Conservation (phyloP, 2,888 invertebrate species). For the Ditula angustiorana region DNA sequence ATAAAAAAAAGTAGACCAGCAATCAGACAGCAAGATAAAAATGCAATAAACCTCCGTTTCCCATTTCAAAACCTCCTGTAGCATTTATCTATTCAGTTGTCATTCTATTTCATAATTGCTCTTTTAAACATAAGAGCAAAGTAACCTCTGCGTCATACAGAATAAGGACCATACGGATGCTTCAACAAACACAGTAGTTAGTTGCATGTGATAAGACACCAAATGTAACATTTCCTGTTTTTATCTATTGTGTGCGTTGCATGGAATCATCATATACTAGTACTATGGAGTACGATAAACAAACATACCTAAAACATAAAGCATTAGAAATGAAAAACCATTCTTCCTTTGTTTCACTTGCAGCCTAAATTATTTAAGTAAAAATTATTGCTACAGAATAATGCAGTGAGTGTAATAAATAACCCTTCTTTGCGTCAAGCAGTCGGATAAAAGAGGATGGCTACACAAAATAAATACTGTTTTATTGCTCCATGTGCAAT, state of each 20-base stretch:
- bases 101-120: constrained; percentile 34
- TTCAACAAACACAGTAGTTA: background rate
- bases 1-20: background rate
- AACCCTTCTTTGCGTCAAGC: too few species aligned
- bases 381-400: too few species aligned
- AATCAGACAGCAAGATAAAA: constrained; percentile 22
- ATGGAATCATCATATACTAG: constrained; percentile 19
- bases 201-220: constrained; percentile 52
- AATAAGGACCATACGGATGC: background rate
- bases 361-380: too few species aligned
- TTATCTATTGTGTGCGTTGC: constrained; percentile 51
- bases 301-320: background rate
- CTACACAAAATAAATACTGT: too few species aligned
- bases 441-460: too few species aligned
- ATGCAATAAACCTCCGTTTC: constrained; percentile 42
- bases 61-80: constrained; percentile 50
- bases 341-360: too few species aligned
- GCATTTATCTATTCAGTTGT: constrained; percentile 48
- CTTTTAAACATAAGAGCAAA: background rate
- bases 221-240: constrained; percentile 60
- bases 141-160: background rate
- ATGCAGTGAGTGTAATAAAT: too few species aligned
- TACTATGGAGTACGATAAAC: background rate
- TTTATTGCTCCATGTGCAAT: too few species aligned
- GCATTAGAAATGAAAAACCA: too few species aligned